Evolutionary conservation across 2,113 vertebrate species (phyloP), one percentile per base, ranked within the genome.

Genomic region (Sialia sialis): DNA sequence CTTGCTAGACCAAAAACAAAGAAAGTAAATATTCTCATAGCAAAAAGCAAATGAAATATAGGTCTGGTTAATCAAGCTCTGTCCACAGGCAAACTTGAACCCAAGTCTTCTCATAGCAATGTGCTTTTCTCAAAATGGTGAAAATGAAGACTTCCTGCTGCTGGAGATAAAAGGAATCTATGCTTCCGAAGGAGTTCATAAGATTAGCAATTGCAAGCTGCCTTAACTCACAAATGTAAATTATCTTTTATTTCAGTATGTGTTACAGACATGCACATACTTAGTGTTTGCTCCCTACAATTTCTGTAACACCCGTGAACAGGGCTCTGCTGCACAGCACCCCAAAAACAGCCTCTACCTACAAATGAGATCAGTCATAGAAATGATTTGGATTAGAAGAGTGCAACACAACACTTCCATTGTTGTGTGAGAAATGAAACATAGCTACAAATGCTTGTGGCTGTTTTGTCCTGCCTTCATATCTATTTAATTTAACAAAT

Each of bases 211-310:
- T 54, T 38, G 89, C 91, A 96, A 98, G 94, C 97, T 98, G 96
- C 97, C 98, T 98, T 97, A 96, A 97, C 87, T 97, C 95, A 95
- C 87, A 97, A 91, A 92, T 46, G 79, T 38, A 85, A 20, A 11
- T 89, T 60, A 58, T 59, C 66, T 56, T 22, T 14, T 51, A 87
- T 91, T 89, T 64, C 6, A 49, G 78, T 72, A 39, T 51, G 21
- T 32, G 70, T 49, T 29, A 90, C 30, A 73, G 60, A 95, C 78
- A 91, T 68, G 77, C 66, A 94, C 96, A 97, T 70, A 96, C 95
- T 96, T 49, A 74, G 89, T 21, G 91, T 96, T 96, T 97, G 97
- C 92, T 97, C 96, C 96, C 97, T 83, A 74, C 78, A 54, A 86
- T 83, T 91, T 67, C 82, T 76, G 66, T 54, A 87, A 70, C 17